Conservation (phyloP, 2,797 vertebrate species). For the Ctenochaetus hawaiiensis region DNA sequence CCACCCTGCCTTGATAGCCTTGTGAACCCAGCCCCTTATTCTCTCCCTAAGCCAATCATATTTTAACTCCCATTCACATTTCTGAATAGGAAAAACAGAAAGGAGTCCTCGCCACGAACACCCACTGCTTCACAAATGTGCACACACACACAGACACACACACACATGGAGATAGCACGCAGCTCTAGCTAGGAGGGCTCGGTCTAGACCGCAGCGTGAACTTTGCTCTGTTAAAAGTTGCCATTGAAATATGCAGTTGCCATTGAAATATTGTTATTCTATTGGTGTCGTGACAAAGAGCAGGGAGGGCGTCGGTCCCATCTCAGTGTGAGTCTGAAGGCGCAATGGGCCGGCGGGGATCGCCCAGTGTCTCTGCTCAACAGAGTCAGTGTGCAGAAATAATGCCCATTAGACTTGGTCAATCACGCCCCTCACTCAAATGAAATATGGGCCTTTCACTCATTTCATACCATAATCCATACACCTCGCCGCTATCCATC, state of each 20-base stretch:
- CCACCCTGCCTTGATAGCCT: slow-evolving; percentile 68
- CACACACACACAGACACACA: slow-evolving; percentile 47
- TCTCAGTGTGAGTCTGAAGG: slow-evolving; percentile 86
- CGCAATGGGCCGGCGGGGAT: slow-evolving; percentile 77
- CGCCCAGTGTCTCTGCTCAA: slow-evolving; percentile 84
- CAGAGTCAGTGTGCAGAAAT: slow-evolving; percentile 92
- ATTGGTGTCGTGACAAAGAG: slow-evolving; percentile 84
- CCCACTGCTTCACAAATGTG: slow-evolving; percentile 55
- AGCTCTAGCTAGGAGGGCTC: slow-evolving; percentile 60
- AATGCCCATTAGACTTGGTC: slow-evolving; percentile 93
- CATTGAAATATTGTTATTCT: slow-evolving; percentile 82
- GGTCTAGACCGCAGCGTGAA: slow-evolving; percentile 77
- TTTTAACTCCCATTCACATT: slow-evolving; percentile 81
- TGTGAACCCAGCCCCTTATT: slow-evolving; percentile 78
- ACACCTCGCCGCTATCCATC: slow-evolving; percentile 80
- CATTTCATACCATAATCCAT: slow-evolving; percentile 77
- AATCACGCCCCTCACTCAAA: slow-evolving; percentile 82
- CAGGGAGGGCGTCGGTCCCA: slow-evolving; percentile 73
- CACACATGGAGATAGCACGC: slow-evolving; percentile 44
- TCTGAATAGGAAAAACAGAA: slow-evolving; percentile 76
- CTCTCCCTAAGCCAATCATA: slow-evolving; percentile 81
- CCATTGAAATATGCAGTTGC: slow-evolving; percentile 77
- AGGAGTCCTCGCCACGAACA: slow-evolving; percentile 64
- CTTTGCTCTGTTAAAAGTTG: slow-evolving; percentile 81
- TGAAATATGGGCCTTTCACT: slow-evolving; percentile 78